Base-by-base conservation (phyloP, 92 coral and sea anemone species). In the Parazoanthus atlanticus region DNA sequence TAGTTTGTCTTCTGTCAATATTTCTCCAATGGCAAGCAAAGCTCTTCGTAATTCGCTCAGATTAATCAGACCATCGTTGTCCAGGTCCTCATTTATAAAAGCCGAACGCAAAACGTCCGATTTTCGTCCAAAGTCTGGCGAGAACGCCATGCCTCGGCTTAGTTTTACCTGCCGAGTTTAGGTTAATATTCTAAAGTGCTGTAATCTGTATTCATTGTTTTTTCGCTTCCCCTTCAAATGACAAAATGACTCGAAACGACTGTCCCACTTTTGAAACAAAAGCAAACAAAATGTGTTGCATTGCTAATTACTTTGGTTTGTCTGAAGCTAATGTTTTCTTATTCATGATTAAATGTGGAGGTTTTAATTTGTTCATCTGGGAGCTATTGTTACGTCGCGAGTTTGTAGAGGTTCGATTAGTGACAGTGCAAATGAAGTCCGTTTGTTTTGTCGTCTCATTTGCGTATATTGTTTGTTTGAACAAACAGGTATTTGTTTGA, bases 1-100 rank as follows among this genome's bases (percentile, higher is more conserved):
- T 7, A 95, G 78, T 67, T 89, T 88, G 34, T 71, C 92, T 8
- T 95, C 93, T 54, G 90, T 88, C 17, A 93, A 76, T 19, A 89
- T 88, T 41, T 91, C 91, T 23, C 94, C 94, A 73, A 92, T 84
- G 21, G 78, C 52, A 30, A 43, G 65, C 77, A 84, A 70, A 70
- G 87, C 87, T 46, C 87, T 70, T 46, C 74, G 52, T n/a, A 84
- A 10, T 33, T 84, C 87, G 8, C 36, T 46, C 78, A 67, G 25
- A 7, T 67, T 84, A 84, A 84, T 84, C 25, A 70, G 33, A 25
- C 87, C 87, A 43, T 84, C 87, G 13, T 70, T 29, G 64, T 84
- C 78, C 26, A 28, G 32, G 38, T 84, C 87, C 21, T 38, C 78
- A 9, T 30, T 29, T 25, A 67, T n/a, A 46, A 84, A 84, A 43